Percentiles rank a stretch among this genome's conserved stretches.
Conservation (phyloP, 2,113 vertebrate genomes). For the cat (Felis catus) region DNA sequence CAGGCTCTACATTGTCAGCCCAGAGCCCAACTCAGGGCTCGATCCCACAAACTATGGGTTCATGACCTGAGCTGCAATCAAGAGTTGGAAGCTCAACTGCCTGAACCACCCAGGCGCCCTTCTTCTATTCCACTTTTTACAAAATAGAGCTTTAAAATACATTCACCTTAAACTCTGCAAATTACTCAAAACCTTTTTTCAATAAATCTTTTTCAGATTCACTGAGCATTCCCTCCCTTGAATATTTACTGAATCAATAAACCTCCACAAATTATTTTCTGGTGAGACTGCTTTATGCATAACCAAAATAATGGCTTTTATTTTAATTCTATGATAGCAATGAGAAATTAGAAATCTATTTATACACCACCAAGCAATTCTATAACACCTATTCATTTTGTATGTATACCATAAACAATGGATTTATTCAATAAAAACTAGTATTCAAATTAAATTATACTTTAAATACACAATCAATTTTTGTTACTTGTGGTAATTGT, state of each 20-base stretch:
- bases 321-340: slow-evolving; percentile 20
- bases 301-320: slow-evolving; percentile 50
- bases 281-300: background rate
- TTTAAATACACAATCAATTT: background rate
- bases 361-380: slow-evolving; percentile 17
- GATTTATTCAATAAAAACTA: background rate
- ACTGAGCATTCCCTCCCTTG: background rate
- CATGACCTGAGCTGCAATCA: too few relatives aligned
- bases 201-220: slow-evolving; percentile 39
- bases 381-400: background rate
- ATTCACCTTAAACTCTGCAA: background rate
- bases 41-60: too few relatives aligned
- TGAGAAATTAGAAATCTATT: slow-evolving; percentile 39
- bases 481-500: background rate
- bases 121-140: background rate
- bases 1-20: too few relatives aligned
- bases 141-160: slow-evolving; percentile 2
- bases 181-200: slow-evolving; percentile 24
- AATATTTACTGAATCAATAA: background rate
- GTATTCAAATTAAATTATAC: background rate
- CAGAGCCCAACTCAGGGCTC: too few relatives aligned
- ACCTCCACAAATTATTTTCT: slow-evolving; percentile 29
- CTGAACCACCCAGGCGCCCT: too few relatives aligned
- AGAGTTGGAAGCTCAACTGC: too few relatives aligned
- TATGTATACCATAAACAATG: background rate